phyloP scores from a whole-genome alignment of 2,888 invertebrate genomes.

The Scaptomyza caliginosa region DNA sequence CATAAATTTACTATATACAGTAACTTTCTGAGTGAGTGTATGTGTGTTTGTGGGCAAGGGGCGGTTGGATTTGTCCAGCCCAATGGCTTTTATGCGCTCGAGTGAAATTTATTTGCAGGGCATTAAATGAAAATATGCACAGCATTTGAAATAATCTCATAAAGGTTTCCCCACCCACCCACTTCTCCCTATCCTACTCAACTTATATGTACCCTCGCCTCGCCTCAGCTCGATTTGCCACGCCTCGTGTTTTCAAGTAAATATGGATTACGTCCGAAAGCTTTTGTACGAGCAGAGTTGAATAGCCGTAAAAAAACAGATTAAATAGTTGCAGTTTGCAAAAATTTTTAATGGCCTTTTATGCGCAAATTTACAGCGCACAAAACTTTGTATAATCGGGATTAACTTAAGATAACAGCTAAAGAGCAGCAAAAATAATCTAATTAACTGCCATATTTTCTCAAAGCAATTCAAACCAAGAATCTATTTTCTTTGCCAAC shows the following conservation, averaged over 20 bases:
- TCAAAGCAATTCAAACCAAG: not conserved
- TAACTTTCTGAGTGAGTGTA: not conserved
- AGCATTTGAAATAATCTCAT: conserved; percentile 34
- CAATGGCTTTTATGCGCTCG: conserved; percentile 64
- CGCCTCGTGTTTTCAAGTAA: not conserved
- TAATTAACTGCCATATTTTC: not conserved
- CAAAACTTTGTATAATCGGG: not conserved
- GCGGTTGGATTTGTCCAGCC: conserved; percentile 23
- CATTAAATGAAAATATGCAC: conserved; percentile 46
- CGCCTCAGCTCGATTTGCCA: not conserved
- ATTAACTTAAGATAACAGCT: not conserved
- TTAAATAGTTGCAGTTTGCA: conserved; percentile 10
- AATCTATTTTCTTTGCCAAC: not conserved
- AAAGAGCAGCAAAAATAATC: not conserved
- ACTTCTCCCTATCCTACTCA: not conserved
- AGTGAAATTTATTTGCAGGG: conserved; percentile 66
- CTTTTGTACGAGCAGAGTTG: not conserved
- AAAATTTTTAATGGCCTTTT: not conserved
- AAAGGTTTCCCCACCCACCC: not conserved
- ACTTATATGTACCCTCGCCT: not conserved
- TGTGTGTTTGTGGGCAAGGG: not conserved
- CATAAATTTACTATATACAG: conserved; percentile 12
- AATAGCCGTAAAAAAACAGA: not conserved
- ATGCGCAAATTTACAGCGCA: not conserved
- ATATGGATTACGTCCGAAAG: not conserved